Conservation (phyloP, 1,140 invertebrate genomes). For the Parapsyche elsis region DNA sequence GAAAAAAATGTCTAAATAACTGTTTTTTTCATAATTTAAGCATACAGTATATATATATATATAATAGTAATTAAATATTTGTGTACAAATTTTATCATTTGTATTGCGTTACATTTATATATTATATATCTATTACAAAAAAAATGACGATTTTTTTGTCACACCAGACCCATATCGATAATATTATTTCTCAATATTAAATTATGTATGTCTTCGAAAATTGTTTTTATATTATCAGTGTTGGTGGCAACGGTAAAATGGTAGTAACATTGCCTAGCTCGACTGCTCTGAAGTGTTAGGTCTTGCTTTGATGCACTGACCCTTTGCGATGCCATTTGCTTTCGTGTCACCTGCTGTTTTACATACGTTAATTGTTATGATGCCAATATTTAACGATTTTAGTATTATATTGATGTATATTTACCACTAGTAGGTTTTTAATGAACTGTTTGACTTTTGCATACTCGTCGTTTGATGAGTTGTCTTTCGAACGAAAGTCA, state of each 20-base stretch:
- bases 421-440: constrained; percentile 73
- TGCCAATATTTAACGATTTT: background rate
- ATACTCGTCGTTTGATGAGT: constrained; percentile 70
- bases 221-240: constrained; percentile 76
- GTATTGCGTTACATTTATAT: too few species aligned
- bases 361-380: background rate
- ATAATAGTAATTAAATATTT: too few species aligned
- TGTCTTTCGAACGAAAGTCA: constrained; percentile 64
- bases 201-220: constrained; percentile 78
- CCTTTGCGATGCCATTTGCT: constrained; percentile 26
- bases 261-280: constrained; percentile 71
- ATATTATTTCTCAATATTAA: constrained; percentile 75
- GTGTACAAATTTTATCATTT: too few species aligned
- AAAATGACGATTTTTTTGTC: too few species aligned
- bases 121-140: too few species aligned
- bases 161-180: constrained; percentile 61
- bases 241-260: constrained; percentile 81
- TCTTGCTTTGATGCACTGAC: constrained; percentile 50
- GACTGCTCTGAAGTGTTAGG: constrained; percentile 57
- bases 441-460: constrained; percentile 75
- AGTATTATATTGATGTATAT: background rate
- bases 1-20: too few species aligned
- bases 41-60: too few species aligned
- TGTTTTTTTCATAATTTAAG: too few species aligned
- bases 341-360: constrained; percentile 61